These are phyloP conservation scores for Drosophila suboccidentalis DNA, from an alignment of 2,888 invertebrate genomes.

Conservation along the genomic window DNA sequence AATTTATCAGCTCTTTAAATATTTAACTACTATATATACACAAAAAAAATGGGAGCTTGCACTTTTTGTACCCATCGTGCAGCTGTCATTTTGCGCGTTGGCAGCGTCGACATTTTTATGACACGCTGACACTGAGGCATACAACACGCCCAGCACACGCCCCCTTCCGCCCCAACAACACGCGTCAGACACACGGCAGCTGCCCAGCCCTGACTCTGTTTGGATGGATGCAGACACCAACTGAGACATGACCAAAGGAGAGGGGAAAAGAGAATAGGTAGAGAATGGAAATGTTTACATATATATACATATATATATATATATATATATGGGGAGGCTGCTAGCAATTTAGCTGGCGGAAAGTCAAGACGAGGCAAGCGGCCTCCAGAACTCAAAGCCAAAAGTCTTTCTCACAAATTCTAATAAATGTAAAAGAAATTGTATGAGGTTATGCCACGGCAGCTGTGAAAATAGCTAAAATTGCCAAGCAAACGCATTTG, in stretches of 20 bases:
- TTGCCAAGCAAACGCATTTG: constrained; percentile 73
- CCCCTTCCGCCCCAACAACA: constrained; percentile 12
- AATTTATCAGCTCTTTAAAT: neutral
- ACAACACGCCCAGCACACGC: constrained; percentile 37
- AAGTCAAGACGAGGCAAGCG: constrained; percentile 36
- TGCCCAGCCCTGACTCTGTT: constrained; percentile 25
- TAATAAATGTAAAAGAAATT: constrained; percentile 79
- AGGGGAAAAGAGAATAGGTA: neutral
- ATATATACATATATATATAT: constrained; percentile 34
- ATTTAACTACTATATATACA: neutral
- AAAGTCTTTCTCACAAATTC: constrained; percentile 68
- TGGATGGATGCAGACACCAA: constrained; percentile 47
- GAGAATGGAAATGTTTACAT: constrained; percentile 52
- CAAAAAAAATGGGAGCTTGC: neutral
- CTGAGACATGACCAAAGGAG: constrained; percentile 10
- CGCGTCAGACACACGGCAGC: constrained; percentile 26
- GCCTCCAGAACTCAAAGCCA: constrained; percentile 33
- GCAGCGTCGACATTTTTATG: constrained; percentile 70
- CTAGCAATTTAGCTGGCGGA: constrained; percentile 52
- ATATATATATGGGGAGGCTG: constrained; percentile 35
- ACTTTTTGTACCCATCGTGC: constrained; percentile 48
- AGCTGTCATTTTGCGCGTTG: constrained; percentile 52
- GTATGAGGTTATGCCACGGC: constrained; percentile 76
- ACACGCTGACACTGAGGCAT: constrained; percentile 65
- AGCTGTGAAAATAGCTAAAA: constrained; percentile 74